A percentile compares a stretch with the other conserved stretches of the same genome.
phyloP scores from a whole-genome alignment of 2,888 invertebrate genomes.

The Amphipyra berbera region DNA sequence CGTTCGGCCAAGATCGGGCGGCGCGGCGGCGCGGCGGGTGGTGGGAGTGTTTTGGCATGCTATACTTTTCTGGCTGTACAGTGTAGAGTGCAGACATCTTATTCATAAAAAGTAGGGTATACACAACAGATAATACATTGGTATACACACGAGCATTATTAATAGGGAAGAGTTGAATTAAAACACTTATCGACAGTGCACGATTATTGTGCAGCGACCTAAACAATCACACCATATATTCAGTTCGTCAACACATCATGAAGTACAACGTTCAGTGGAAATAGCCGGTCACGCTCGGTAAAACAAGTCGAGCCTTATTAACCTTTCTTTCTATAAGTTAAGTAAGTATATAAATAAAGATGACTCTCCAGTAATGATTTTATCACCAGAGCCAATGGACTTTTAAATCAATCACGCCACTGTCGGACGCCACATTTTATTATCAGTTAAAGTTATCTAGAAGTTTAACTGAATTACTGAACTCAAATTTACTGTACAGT shows the following conservation, averaged over 20 bases:
- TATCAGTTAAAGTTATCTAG: conserved; percentile 28
- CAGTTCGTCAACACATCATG: not conserved
- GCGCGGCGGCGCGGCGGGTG: conserved; percentile 70
- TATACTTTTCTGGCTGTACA: conserved; percentile 44
- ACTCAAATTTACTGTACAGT: not conserved
- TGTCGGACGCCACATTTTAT: not conserved
- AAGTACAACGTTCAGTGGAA: not conserved
- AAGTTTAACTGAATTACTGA: conserved; percentile 17
- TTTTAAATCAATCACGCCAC: conserved; percentile 22
- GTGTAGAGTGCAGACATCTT: not conserved
- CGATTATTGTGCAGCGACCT: not conserved
- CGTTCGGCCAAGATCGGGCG: conserved; percentile 81
- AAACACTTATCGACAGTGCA: no score
- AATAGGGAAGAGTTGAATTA: no score
- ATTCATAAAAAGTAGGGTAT: conserved; percentile 9
- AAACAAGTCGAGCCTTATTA: not conserved
- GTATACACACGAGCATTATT: not conserved
- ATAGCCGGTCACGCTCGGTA: not conserved
- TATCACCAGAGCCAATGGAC: conserved; percentile 17
- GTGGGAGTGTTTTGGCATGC: conserved; percentile 64
- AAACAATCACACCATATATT: not conserved
- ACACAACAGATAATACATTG: not conserved
- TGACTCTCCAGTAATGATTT: not conserved
- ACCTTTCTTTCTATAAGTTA: conserved; percentile 8
- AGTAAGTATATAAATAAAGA: not conserved